These are phyloP conservation scores for Astropecten irregularis DNA, from an alignment of 53 echinoderm and acorn worm genomes.

Conservation along the genomic window DNA sequence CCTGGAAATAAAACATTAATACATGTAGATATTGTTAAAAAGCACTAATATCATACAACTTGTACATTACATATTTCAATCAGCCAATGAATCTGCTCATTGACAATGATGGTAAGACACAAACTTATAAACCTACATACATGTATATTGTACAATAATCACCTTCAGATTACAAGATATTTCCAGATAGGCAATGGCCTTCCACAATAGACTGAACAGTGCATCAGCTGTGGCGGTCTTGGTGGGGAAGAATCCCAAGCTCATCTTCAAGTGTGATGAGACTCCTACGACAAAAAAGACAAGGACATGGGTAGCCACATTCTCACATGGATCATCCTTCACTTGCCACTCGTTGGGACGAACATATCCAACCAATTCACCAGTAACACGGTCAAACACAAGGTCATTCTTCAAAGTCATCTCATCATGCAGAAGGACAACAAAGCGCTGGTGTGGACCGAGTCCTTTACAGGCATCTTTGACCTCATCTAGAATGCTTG, in stretches of 20 bases:
- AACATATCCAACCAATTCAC: neutral
- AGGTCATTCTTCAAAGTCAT: neutral
- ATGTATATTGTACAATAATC: slow-evolving; percentile 4
- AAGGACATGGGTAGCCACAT: neutral
- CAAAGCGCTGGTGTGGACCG: neutral
- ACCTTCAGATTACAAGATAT: neutral
- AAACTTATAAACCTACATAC: neutral
- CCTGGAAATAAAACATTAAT: no score
- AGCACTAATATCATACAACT: neutral
- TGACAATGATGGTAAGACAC: neutral
- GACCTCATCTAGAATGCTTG: no score
- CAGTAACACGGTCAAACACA: neutral
- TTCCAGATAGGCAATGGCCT: no score
- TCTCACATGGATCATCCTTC: neutral
- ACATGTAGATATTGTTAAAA: neutral
- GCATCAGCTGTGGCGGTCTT: slow-evolving; percentile 1
- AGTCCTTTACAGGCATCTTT: neutral
- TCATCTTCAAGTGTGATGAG: neutral
- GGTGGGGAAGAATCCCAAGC: neutral
- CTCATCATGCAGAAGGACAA: slow-evolving; percentile 1
- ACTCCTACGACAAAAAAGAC: neutral
- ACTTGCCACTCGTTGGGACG: neutral
- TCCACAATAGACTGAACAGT: neutral
- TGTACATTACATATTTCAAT: neutral
- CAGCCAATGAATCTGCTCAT: no score